Percentiles rank a stretch among this genome's conserved stretches.
These are phyloP conservation scores for Stichodactyla mertensii DNA, from an alignment of 64 coral and sea anemone genomes.

Conservation along the genomic window DNA sequence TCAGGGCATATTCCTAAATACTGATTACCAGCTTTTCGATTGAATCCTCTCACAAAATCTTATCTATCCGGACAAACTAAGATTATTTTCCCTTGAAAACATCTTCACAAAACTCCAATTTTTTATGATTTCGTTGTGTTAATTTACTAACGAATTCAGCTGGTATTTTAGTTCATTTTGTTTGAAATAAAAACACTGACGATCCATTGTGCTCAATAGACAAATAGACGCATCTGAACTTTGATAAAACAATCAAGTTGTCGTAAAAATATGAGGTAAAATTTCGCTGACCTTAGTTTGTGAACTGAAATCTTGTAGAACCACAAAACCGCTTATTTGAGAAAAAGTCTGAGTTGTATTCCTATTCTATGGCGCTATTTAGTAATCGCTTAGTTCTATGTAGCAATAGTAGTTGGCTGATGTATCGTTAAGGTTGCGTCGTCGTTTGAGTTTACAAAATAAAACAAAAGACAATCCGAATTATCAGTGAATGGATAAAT, in stretches of 20 bases:
- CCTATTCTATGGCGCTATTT: no score
- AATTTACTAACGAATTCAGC: background rate
- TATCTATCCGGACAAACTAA: no score
- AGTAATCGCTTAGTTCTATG: no score
- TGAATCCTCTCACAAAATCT: no score
- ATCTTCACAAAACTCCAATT: no score
- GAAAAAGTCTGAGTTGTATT: no score
- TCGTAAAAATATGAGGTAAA: background rate
- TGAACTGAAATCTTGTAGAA: no score
- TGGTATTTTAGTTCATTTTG: background rate
- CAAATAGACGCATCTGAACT: background rate
- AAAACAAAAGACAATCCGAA: background rate
- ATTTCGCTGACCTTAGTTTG: background rate
- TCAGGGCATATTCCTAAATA: no score
- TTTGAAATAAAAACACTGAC: background rate
- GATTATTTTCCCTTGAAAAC: no score
- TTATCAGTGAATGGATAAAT: background rate
- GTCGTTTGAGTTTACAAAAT: background rate
- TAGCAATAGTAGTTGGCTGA: no score
- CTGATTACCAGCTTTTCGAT: no score
- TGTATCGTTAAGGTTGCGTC: background rate
- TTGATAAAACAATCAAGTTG: background rate
- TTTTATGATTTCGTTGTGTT: background rate
- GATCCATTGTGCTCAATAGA: background rate
- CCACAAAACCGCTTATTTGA: no score